Conservation (phyloP, 2,888 invertebrate genomes). For the Netelia fuscicornis region DNA sequence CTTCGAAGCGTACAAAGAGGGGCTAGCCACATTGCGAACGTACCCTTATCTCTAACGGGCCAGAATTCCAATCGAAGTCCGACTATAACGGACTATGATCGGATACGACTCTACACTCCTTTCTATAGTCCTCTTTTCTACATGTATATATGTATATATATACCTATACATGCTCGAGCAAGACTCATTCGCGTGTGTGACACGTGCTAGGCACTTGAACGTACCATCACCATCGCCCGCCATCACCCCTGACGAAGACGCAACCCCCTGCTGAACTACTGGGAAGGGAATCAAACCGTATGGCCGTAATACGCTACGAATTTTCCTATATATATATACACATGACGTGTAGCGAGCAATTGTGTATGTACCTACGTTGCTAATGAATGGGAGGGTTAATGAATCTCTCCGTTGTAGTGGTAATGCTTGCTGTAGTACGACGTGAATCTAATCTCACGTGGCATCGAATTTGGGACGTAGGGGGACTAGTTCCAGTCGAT, state of each 20-base stretch:
- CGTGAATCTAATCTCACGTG: constrained; percentile 69
- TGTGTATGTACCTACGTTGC: constrained; percentile 66
- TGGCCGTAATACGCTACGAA: constrained; percentile 9
- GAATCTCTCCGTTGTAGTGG: constrained; percentile 70
- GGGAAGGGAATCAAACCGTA: constrained; percentile 40
- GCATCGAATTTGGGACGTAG: constrained; percentile 61
- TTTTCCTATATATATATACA: background rate
- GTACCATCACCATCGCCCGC: constrained; percentile 23
- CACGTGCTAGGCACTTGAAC: constrained; percentile 20
- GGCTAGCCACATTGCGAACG: constrained; percentile 65
- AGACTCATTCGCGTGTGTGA: constrained; percentile 42
- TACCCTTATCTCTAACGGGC: constrained; percentile 81
- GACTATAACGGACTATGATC: constrained; percentile 55
- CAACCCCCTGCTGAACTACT: constrained; percentile 44
- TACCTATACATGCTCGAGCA: background rate
- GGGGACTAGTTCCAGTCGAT: constrained; percentile 54
- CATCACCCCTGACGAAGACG: constrained; percentile 15
- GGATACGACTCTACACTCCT: background rate
- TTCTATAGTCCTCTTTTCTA: no score
- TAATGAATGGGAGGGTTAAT: constrained; percentile 77
- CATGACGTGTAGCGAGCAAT: constrained; percentile 29
- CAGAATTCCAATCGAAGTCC: constrained; percentile 79
- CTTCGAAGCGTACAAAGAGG: constrained; percentile 69
- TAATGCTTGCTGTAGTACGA: constrained; percentile 47
- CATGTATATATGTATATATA: no score